Percentiles rank a stretch among this genome's conserved stretches.
phyloP scores from a whole-genome alignment of 2,888 invertebrate genomes.

The Spilosoma lubricipeda region DNA sequence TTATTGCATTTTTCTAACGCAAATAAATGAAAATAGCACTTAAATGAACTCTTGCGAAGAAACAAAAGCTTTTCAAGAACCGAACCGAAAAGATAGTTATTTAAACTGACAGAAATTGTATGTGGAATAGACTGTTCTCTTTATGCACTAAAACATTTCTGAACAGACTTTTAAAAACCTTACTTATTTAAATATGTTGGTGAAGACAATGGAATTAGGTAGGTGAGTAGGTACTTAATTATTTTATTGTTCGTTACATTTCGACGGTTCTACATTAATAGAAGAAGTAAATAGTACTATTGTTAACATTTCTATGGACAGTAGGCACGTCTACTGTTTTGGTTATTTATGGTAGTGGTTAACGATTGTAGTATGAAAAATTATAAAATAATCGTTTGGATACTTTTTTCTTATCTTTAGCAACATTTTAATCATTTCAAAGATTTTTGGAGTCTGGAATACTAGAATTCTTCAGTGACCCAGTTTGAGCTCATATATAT shows the following conservation, averaged over 20 bases:
- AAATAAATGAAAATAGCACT: conserved; percentile 11
- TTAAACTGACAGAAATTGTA: background rate
- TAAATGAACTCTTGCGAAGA: background rate
- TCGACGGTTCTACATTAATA: background rate
- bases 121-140: background rate
- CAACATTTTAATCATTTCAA: no score
- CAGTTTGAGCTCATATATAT: no score
- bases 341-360: background rate
- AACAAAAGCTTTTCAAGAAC: conserved; percentile 1
- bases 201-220: background rate
- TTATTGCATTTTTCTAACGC: conserved; percentile 9
- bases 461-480: no score
- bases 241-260: background rate
- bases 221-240: background rate
- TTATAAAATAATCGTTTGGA: background rate
- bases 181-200: background rate
- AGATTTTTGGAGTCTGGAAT: no score
- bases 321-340: background rate
- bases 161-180: background rate
- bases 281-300: background rate
- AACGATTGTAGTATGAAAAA: background rate
- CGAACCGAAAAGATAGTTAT: background rate
- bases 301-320: background rate
- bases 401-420: background rate
- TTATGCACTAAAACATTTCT: background rate